phyloP scores from a whole-genome alignment of 2,888 invertebrate species.

The Acrobeloides nanus region DNA sequence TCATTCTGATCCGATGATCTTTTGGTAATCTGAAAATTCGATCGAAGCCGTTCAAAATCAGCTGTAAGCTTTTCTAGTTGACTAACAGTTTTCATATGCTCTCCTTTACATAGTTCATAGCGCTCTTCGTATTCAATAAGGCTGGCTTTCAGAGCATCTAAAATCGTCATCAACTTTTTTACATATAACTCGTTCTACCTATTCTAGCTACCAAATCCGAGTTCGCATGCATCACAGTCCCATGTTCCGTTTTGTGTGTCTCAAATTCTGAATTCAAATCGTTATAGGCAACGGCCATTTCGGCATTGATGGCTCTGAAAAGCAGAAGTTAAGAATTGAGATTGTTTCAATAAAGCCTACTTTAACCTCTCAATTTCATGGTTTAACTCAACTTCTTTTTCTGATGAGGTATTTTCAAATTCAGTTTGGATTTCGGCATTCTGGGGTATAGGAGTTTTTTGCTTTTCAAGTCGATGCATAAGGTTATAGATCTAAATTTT shows the following conservation, averaged over 20 bases:
- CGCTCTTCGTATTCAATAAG: conserved; percentile 45
- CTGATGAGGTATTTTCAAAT: no score
- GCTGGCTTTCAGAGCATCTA: conserved; percentile 36
- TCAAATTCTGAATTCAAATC: conserved; percentile 41
- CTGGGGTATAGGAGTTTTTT: no score
- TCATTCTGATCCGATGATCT: conserved; percentile 4
- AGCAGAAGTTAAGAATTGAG: no score
- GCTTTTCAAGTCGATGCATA: no score
- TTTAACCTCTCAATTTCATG: conserved; percentile 4
- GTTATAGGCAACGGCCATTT: conserved; percentile 35
- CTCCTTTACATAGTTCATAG: conserved; percentile 40
- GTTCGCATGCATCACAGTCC: background rate
- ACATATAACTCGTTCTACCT: background rate
- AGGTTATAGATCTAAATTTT: no score
- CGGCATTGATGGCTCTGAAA: conserved; percentile 24
- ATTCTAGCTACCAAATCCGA: conserved; percentile 7
- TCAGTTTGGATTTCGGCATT: no score
- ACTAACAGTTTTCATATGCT: conserved; percentile 33
- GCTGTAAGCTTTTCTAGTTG: conserved; percentile 28
- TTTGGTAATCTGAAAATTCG: conserved; percentile 17
- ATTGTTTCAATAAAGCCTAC: conserved; percentile 5
- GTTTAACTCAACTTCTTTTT: no score
- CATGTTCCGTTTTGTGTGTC: conserved; percentile 19
- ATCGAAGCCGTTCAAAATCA: conserved; percentile 32
- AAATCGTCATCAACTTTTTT: conserved; percentile 21